Evolutionary conservation across 2,797 vertebrate genomes (phyloP).

Genomic region (Sternarchorhynchus goeldii): DNA sequence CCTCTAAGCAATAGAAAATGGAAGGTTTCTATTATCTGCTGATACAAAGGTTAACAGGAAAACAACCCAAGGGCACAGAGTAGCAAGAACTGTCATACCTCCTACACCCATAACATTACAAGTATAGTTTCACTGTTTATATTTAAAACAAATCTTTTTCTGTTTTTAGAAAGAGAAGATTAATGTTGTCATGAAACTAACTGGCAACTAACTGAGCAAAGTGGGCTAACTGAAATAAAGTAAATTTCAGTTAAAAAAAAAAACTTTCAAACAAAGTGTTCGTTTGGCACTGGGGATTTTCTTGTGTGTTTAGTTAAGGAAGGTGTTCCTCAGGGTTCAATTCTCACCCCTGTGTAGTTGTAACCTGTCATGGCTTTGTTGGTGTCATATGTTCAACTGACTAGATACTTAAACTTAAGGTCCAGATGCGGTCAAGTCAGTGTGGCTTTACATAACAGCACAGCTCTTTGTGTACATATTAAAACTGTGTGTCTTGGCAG

Average conservation of each 20-base stretch:
- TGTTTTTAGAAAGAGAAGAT: not conserved
- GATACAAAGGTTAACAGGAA: conserved; percentile 24
- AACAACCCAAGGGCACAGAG: conserved; percentile 14
- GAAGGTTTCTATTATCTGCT: conserved; percentile 33
- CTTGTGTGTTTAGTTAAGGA: not conserved
- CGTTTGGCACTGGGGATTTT: no score
- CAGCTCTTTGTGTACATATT: conserved; percentile 20
- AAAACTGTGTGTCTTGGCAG: conserved; percentile 25
- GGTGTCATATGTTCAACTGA: conserved; percentile 17
- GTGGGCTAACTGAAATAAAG: not conserved
- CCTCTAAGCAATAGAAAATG: conserved; percentile 1
- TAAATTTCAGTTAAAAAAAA: not conserved
- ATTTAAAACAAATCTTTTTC: not conserved
- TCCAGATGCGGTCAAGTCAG: conserved; percentile 9
- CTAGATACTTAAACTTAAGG: not conserved
- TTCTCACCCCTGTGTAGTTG: not conserved
- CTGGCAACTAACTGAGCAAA: not conserved
- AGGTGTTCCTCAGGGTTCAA: conserved; percentile 22
- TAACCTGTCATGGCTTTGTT: not conserved
- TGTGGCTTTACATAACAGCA: conserved; percentile 18
- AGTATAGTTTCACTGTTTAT: not conserved
- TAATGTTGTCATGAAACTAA: not conserved
- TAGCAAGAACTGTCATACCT: conserved; percentile 2
- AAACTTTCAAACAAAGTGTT: no score
- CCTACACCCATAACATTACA: not conserved